Evolutionary conservation across 2,888 invertebrate species (phyloP).

Genomic region (Sturmia bella): DNA sequence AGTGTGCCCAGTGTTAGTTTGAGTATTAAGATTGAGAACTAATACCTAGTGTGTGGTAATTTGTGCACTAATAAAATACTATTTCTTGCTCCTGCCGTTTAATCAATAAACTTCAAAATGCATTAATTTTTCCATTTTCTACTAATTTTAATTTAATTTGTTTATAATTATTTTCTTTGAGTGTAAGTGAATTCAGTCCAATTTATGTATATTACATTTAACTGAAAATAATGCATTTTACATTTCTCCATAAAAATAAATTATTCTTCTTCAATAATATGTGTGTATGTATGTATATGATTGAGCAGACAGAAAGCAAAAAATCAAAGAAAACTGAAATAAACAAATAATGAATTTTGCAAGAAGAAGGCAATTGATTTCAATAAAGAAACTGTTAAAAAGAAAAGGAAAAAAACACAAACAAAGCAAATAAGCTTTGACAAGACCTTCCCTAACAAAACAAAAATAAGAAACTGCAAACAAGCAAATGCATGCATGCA

Average conservation of each 20-base stretch:
- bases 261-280: constrained; percentile 33
- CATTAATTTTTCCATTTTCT: too few species aligned
- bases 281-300: not conserved
- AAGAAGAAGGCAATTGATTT: constrained; percentile 30
- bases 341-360: constrained; percentile 7
- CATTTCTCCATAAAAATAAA: constrained; percentile 27
- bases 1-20: too few species aligned
- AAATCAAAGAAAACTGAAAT: too few species aligned
- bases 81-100: too few species aligned
- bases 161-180: too few species aligned
- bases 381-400: constrained; percentile 47
- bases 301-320: too few species aligned
- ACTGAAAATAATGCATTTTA: not conserved
- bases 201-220: constrained; percentile 1
- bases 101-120: too few species aligned
- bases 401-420: constrained; percentile 10
- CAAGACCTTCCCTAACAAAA: constrained; percentile 64
- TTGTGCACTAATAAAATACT: too few species aligned
- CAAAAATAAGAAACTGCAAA: constrained; percentile 26
- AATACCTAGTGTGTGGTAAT: too few species aligned
- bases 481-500: constrained; percentile 36
- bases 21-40: too few species aligned
- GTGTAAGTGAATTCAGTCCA: not conserved
- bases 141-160: too few species aligned
- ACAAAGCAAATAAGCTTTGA: constrained; percentile 18